Base-by-base conservation (phyloP, 2,888 invertebrate species). In the Oligia strigilis region DNA sequence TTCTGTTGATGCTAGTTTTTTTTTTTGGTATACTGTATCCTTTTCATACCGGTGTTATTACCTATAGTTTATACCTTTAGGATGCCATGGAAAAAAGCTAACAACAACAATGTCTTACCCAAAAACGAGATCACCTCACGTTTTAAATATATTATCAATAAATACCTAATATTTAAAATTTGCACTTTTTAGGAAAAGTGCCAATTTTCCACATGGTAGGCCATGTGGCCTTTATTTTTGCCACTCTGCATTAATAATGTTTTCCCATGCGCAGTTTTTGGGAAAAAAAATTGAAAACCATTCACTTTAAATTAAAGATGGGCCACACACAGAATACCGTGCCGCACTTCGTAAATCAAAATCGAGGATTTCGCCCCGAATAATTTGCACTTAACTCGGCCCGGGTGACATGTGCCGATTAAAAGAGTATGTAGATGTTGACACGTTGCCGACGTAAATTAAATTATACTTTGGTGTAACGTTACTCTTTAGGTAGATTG, bases 361-460 rank as follows among this genome's bases (percentile, higher is more conserved):
- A 77, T 73, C 66, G 70, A 46, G 83, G 73, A 77, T 77, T 81
- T 81, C 66, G 58, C 36, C 65, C 76, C 83, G 70, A 77, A 83
- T 88, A 89, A 89, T 89, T 89, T 89, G 87, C 89, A 89, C 89
- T 89, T 77, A 87, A 73, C 82, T 49, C 80, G 60, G 62, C 75
- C 78, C 65, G 40, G 60, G 52, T 82, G 85, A 88, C 88, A 82
- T 71, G 78, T 64, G 58, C 36, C 84, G 88, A 81, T 88, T 88
- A 88, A 88, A 87, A 88, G 78, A 81, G n/a, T 77, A 72, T 81
- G 82, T 84, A 82, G 79, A 83, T 83, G 83, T 86, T 83, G 81
- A 84, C 81, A 84, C 13, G 78, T 64, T 80, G 76, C 66, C 43
- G 70, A 83, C 43, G 77, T 52, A 83, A 88, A 87, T 84, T 78